These are phyloP conservation scores for Pectinophora gossypiella DNA, from an alignment of 1,140 invertebrate genomes.

Conservation along the genomic window DNA sequence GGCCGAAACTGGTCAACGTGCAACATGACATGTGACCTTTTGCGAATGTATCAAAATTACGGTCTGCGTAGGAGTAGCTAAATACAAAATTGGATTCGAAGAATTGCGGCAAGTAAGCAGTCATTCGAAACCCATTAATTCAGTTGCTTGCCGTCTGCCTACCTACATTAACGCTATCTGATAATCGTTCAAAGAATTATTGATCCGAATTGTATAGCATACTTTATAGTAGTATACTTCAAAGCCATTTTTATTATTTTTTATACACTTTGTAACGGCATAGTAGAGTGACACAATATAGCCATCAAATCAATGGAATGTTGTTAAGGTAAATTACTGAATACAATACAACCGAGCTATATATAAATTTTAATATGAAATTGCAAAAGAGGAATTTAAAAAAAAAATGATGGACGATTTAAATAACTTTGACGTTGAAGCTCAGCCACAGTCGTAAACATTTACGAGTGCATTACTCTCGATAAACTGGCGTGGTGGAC, in stretches of 20 bases:
- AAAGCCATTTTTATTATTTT: no score
- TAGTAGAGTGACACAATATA: no score
- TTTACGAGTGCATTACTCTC: conserved; percentile 71
- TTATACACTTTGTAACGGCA: no score
- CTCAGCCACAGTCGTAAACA: conserved; percentile 55
- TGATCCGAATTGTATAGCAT: no score
- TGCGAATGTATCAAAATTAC: conserved; percentile 28
- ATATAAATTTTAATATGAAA: conserved; percentile 16
- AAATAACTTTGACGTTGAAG: conserved; percentile 51
- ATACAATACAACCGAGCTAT: conserved; percentile 34
- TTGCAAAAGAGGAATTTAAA: not conserved
- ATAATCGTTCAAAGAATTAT: conserved; percentile 6
- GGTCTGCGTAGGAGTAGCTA: conserved; percentile 51
- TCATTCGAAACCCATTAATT: conserved; percentile 42
- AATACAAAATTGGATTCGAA: conserved; percentile 58
- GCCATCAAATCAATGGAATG: conserved; percentile 23
- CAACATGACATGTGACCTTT: conserved; percentile 30
- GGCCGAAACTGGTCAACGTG: conserved; percentile 1
- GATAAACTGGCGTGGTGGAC: conserved; percentile 38
- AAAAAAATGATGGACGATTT: conserved; percentile 66
- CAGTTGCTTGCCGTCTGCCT: conserved; percentile 25
- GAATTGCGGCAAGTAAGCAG: conserved; percentile 42
- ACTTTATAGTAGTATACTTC: no score
- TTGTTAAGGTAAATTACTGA: conserved; percentile 43
- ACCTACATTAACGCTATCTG: conserved; percentile 13